A percentile compares a stretch with the other conserved stretches of the same genome.
Conservation (phyloP, 2,113 vertebrate species). For the Limanda limanda region DNA sequence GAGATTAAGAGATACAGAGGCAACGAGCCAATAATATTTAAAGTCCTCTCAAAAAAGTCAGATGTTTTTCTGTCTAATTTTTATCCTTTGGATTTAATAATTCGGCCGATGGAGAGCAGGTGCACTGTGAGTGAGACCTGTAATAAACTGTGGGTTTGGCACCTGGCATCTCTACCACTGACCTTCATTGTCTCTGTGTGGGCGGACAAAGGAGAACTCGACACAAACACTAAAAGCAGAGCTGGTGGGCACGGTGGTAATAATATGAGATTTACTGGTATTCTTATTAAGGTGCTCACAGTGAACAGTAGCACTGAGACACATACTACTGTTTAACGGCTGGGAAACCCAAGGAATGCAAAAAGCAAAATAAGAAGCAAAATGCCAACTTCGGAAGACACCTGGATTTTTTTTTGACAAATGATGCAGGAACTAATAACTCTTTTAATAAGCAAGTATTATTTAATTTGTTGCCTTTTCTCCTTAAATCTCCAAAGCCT, state of each 20-base stretch:
- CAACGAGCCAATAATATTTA: background rate
- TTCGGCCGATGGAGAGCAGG: slow-evolving; percentile 8
- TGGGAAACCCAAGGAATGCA: background rate
- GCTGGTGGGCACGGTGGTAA: slow-evolving; percentile 25
- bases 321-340: background rate
- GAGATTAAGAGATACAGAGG: too few relatives aligned
- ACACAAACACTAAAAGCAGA: slow-evolving; percentile 48
- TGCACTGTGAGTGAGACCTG: background rate
- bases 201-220: slow-evolving; percentile 53
- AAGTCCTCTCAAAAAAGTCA: background rate
- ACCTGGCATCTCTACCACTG: slow-evolving; percentile 45
- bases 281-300: background rate
- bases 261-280: slow-evolving; percentile 38
- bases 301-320: background rate
- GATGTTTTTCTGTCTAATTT: background rate
- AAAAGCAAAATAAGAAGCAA: background rate
- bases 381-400: background rate
- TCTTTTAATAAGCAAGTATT: background rate
- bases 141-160: slow-evolving; percentile 15
- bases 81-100: background rate
- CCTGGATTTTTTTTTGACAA: background rate
- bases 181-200: slow-evolving; percentile 62
- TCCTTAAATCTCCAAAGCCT: slow-evolving; percentile 11
- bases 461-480: background rate
- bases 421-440: background rate